Conservation (phyloP, 2,113 vertebrate species). For the Dicerorhinus sumatrensis region DNA sequence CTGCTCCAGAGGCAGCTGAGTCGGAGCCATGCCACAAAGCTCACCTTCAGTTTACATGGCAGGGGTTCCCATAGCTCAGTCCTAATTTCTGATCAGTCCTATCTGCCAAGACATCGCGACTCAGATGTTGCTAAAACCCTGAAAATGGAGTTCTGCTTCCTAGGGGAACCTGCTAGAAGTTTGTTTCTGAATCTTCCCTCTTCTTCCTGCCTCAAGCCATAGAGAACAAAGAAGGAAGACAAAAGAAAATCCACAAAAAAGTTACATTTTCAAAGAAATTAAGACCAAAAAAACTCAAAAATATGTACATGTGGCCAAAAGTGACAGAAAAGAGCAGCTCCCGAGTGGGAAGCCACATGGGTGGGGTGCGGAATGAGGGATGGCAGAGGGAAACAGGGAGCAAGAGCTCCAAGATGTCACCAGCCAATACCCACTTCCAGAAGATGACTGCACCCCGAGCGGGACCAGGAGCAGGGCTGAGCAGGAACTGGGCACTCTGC, state of each 20-base stretch:
- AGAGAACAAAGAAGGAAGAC: rapidly evolving
- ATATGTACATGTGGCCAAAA: not conserved
- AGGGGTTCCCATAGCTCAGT: not conserved
- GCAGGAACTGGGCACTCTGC: not conserved
- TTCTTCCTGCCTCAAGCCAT: not conserved
- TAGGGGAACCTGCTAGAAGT: not conserved
- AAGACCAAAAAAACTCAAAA: not conserved
- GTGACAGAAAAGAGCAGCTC: not conserved
- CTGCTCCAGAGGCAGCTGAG: not conserved
- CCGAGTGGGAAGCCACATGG: not conserved
- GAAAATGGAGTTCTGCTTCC: not conserved
- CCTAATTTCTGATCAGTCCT: not conserved
- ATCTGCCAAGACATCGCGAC: not conserved
- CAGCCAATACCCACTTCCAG: not conserved
- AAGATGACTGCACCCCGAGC: rapidly evolving
- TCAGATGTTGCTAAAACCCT: not conserved
- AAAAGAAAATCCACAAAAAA: not conserved
- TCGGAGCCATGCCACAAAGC: not conserved
- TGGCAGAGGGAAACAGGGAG: not conserved
- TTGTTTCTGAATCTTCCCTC: not conserved
- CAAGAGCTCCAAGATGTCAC: not conserved
- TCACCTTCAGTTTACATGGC: not conserved
- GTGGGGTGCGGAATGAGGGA: rapidly evolving
- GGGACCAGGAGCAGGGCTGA: not conserved
- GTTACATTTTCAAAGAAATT: constrained; percentile 1